phyloP scores from a whole-genome alignment of 2,888 invertebrate species.

The Callimorpha dominula region DNA sequence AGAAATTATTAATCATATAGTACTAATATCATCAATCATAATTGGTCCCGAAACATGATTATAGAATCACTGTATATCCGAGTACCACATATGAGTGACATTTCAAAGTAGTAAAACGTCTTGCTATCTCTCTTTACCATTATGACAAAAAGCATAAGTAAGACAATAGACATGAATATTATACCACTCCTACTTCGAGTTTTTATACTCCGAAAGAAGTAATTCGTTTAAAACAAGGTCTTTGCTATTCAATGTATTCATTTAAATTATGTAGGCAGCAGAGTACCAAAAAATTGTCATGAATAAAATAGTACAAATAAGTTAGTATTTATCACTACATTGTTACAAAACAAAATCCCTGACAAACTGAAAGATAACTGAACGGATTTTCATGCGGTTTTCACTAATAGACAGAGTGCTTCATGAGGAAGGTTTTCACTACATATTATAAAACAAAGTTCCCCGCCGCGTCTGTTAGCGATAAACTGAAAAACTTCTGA shows the following conservation, averaged over 20 bases:
- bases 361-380: too few species aligned
- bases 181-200: neutral
- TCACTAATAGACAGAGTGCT: too few species aligned
- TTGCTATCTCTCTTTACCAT: neutral
- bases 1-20: too few species aligned
- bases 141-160: too few species aligned
- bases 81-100: neutral
- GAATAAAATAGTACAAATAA: neutral
- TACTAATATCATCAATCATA: neutral
- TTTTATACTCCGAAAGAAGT: neutral
- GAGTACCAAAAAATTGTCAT: neutral
- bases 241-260: neutral
- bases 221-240: neutral
- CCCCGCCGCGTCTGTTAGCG: too few species aligned
- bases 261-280: neutral
- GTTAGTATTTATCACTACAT: neutral
- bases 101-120: neutral
- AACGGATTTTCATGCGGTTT: too few species aligned
- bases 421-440: too few species aligned
- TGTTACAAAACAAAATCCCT: too few species aligned
- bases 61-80: neutral
- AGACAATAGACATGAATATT: too few species aligned
- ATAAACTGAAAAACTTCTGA: too few species aligned
- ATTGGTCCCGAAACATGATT: neutral
- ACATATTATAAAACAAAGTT: too few species aligned